Evolutionary conservation across 2,888 invertebrate genomes (phyloP).

Genomic region (Euclidia mi): DNA sequence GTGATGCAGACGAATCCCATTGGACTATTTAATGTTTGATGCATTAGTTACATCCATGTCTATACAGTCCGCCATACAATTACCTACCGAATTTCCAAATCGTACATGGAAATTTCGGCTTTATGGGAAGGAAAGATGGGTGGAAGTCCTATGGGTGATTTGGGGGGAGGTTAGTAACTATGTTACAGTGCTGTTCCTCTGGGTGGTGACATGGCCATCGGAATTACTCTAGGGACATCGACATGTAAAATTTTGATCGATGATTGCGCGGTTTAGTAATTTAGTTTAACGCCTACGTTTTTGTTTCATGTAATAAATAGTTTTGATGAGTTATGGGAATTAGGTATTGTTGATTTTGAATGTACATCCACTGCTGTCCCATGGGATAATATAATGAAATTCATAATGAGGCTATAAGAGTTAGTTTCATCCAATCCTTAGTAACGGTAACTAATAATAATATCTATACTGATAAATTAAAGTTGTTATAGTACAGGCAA

Average conservation of each 20-base stretch:
- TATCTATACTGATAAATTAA: too few species aligned
- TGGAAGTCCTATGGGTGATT: slow-evolving; percentile 14
- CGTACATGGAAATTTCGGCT: slow-evolving; percentile 2
- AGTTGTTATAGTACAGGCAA: too few species aligned
- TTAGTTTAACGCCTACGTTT: slow-evolving; percentile 20
- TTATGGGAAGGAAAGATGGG: neutral
- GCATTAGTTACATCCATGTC: slow-evolving; percentile 54
- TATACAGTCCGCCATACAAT: slow-evolving; percentile 22
- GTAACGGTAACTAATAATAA: too few species aligned
- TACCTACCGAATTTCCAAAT: slow-evolving; percentile 2
- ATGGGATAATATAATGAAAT: too few species aligned
- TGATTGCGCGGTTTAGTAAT: slow-evolving; percentile 40
- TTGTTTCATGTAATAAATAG: slow-evolving; percentile 6
- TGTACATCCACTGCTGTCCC: too few species aligned
- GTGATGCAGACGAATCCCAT: slow-evolving; percentile 42
- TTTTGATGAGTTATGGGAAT: slow-evolving; percentile 1
- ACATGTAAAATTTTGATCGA: slow-evolving; percentile 61
- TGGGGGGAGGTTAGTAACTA: slow-evolving; percentile 25
- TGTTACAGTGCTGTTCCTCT: slow-evolving; percentile 41
- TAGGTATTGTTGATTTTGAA: too few species aligned
- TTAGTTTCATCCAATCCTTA: too few species aligned
- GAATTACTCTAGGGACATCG: slow-evolving; percentile 62
- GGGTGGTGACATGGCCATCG: slow-evolving; percentile 54
- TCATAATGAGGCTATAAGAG: too few species aligned
- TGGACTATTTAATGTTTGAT: slow-evolving; percentile 60